Percentiles rank a stretch among this genome's conserved stretches.
Conservation (phyloP, 2,113 vertebrate genomes). For the Hypomesus transpacificus region DNA sequence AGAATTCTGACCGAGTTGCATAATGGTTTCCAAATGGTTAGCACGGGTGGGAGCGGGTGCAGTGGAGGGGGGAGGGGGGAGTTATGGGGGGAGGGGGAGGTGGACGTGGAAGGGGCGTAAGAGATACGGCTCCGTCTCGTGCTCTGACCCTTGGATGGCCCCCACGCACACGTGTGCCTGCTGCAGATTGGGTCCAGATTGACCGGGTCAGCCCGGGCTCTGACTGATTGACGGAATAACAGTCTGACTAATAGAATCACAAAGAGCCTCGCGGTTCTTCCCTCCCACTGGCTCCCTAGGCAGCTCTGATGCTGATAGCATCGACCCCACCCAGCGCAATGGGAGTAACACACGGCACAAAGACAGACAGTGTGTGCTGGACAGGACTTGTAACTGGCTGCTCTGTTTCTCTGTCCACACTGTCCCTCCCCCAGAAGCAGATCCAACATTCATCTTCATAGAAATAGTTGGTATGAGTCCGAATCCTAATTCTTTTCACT, state of each 20-base stretch:
- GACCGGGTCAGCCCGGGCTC: slow-evolving; percentile 36
- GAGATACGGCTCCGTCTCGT: slow-evolving; percentile 57
- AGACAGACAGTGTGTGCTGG: not conserved
- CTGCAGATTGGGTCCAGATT: slow-evolving; percentile 63
- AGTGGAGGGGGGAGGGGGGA: not conserved
- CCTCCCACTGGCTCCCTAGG: not conserved
- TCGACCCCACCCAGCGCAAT: slow-evolving; percentile 2
- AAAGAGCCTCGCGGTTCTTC: slow-evolving; percentile 10
- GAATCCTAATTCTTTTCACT: slow-evolving; percentile 36
- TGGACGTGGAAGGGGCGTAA: slow-evolving; percentile 30
- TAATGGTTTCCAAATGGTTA: slow-evolving; percentile 70
- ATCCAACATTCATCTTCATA: slow-evolving; percentile 42
- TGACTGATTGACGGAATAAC: slow-evolving; percentile 54
- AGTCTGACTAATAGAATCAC: slow-evolving; percentile 40
- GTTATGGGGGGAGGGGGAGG: not conserved
- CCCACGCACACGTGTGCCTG: slow-evolving; percentile 38
- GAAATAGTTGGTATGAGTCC: slow-evolving; percentile 37
- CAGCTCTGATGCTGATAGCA: slow-evolving; percentile 29
- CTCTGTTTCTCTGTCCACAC: not conserved
- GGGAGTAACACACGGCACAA: not conserved
- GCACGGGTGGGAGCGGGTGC: slow-evolving; percentile 17
- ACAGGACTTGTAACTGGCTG: not conserved
- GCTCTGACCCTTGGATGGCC: slow-evolving; percentile 62
- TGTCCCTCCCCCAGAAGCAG: slow-evolving; percentile 14
- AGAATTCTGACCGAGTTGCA: slow-evolving; percentile 37